phyloP scores from a whole-genome alignment of 1,140 invertebrate species.

The Zaprionus gabonicus region DNA sequence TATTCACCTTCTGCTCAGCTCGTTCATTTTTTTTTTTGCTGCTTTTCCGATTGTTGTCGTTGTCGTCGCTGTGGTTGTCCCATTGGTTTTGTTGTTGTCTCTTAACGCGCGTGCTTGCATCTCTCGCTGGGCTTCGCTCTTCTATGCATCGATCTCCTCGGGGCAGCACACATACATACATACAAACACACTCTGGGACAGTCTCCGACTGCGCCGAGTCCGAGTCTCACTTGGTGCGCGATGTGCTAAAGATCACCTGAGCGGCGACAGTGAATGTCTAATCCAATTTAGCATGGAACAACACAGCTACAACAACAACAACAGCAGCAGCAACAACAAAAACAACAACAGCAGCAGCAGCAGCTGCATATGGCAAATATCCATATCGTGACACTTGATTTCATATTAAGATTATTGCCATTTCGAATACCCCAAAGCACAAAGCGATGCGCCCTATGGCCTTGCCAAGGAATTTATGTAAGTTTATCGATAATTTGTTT shows the following conservation, averaged over 20 bases:
- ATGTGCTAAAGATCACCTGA: constrained; percentile 55
- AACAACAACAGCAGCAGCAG: background rate
- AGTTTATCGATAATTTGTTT: constrained; percentile 66
- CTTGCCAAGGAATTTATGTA: constrained; percentile 37
- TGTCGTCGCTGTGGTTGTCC: constrained; percentile 37
- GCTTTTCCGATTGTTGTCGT: constrained; percentile 67
- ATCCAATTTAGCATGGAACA: constrained; percentile 57
- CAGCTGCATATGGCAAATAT: constrained; percentile 61
- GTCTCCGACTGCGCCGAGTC: constrained; percentile 3
- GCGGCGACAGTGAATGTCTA: constrained; percentile 45
- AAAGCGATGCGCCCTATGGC: background rate
- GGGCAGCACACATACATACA: background rate
- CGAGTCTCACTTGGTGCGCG: constrained; percentile 18
- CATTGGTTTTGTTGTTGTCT: constrained; percentile 52
- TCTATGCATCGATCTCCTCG: constrained; percentile 38
- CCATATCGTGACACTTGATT: constrained; percentile 79
- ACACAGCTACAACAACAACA: constrained; percentile 17
- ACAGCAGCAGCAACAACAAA: background rate
- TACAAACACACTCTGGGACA: background rate
- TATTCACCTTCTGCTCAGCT: constrained; percentile 61
- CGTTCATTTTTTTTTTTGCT: constrained; percentile 17
- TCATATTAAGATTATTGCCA: constrained; percentile 69
- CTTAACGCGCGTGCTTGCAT: constrained; percentile 69
- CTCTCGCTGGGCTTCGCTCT: constrained; percentile 43
- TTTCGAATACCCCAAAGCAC: constrained; percentile 13